Evolutionary conservation across 2,113 vertebrate species (phyloP).

Genomic region (Bujurquina vittata): DNA sequence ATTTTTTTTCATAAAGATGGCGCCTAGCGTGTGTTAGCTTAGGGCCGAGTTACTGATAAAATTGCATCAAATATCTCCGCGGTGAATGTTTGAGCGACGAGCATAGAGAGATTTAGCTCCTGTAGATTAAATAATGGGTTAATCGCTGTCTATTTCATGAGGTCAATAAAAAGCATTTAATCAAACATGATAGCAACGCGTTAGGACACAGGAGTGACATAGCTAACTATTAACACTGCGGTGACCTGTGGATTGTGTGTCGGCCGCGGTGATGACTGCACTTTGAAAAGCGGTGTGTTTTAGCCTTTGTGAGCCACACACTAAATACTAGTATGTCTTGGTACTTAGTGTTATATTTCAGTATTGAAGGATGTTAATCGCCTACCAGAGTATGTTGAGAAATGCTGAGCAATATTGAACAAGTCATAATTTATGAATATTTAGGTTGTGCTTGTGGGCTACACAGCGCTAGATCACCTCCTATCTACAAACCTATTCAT

Average conservation of each 20-base stretch:
- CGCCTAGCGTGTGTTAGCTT: constrained; percentile 51
- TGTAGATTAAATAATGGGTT: background rate
- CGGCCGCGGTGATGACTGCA: background rate
- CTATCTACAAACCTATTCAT: background rate
- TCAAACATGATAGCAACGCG: background rate
- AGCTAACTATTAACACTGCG: background rate
- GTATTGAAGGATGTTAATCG: background rate
- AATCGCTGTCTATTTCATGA: background rate
- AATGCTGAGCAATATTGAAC: background rate
- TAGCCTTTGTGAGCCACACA: background rate
- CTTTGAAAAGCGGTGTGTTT: background rate
- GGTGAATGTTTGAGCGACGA: background rate
- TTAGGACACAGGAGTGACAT: background rate
- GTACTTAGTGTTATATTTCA: background rate
- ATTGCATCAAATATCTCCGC: background rate
- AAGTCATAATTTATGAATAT: no score
- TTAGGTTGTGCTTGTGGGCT: background rate
- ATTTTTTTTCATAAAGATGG: constrained; percentile 64
- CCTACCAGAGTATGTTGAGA: background rate
- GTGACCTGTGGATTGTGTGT: background rate
- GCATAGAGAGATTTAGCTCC: background rate
- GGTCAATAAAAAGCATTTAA: background rate
- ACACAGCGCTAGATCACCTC: background rate
- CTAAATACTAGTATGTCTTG: background rate
- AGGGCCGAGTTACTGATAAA: background rate